These are phyloP conservation scores for Progne subis DNA, from an alignment of 2,113 vertebrate genomes.

Conservation along the genomic window DNA sequence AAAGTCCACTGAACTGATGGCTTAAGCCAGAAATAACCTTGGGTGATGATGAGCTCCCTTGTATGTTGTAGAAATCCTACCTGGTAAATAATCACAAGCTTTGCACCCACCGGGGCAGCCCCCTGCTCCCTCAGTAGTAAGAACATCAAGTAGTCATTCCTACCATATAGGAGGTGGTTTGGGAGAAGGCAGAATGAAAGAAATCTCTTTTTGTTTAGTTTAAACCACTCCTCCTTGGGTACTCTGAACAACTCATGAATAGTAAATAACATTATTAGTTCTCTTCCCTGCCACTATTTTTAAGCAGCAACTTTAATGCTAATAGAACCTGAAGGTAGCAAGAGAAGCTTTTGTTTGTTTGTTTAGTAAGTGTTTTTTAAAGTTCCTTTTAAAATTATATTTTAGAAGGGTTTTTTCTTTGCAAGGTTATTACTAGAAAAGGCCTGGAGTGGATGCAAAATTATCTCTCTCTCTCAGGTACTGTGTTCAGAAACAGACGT, in stretches of 20 bases:
- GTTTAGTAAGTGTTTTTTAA: not conserved
- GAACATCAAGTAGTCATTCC: not conserved
- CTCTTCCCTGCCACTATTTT: not conserved
- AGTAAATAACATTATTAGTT: not conserved
- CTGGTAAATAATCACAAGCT: not conserved
- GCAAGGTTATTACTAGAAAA: not conserved
- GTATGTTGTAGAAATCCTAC: not conserved
- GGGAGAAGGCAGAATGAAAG: not conserved
- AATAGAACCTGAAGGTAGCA: not conserved
- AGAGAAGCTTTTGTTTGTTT: not conserved
- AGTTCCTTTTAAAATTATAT: not conserved
- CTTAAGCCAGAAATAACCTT: conserved; percentile 24
- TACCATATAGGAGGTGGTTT: not conserved
- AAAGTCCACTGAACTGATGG: conserved; percentile 10
- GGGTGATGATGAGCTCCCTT: not conserved
- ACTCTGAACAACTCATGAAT: not conserved
- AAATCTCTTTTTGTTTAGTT: not conserved
- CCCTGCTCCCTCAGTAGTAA: not conserved
- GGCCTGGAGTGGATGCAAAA: not conserved
- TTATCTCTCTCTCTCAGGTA: not conserved
- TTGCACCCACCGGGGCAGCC: not conserved
- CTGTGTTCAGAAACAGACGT: not conserved
- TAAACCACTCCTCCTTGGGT: not conserved
- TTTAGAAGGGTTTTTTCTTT: not conserved
- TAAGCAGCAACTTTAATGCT: not conserved